Base-by-base conservation (phyloP, 2,888 invertebrate species). In the Leptinotarsa rubiginosa region DNA sequence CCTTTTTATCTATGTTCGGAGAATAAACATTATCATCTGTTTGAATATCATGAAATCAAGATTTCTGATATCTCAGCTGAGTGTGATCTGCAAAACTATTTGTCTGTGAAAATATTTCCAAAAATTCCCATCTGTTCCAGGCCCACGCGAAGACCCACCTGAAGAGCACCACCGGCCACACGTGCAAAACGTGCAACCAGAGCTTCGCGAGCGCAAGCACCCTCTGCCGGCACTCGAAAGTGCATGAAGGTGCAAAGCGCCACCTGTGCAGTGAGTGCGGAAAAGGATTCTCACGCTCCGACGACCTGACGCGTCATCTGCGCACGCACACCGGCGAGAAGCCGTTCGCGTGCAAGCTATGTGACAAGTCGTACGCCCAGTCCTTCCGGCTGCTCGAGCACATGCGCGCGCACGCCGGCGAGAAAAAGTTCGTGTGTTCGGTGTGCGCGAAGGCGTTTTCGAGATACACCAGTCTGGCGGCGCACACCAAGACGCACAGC, bases 181-280 rank as follows among this genome's bases (percentile, higher is more conserved):
- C 82, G 22, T 89, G 89, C 77, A 84, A 86, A 77, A 81, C 86
- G 20, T 89, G 89, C 78, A 85, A 87, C 75, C 86, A 88, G 81
- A 83, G 80, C 4, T 89, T 89, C 80, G 85, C 88, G 3, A 88
- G 88, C 80, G 85, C 87, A 4, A 88, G 88, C 77, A 88, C 88
- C 2, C 82, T 89, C 47, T 87, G 87, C 67, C 81, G 88, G 41
- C 89, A 89, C 76, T 84, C 85, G 81, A 80, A 80, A 13, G 79
- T 86, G 10, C 87, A 87, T 73, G 86, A 87, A 65, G 85, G 84
- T 25, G 84, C 84, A 3, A 87, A 85, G 79, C 78, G 84, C 50
- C 87, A 87, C 75, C 76, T 87, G n/a, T 88, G 88, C 78, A 86
- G 81, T 65, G 86, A 88, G 78, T 88, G 88, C 78, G 87, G 87